phyloP scores from a whole-genome alignment of 2,888 invertebrate genomes.

The Synanthedon formicaeformis region DNA sequence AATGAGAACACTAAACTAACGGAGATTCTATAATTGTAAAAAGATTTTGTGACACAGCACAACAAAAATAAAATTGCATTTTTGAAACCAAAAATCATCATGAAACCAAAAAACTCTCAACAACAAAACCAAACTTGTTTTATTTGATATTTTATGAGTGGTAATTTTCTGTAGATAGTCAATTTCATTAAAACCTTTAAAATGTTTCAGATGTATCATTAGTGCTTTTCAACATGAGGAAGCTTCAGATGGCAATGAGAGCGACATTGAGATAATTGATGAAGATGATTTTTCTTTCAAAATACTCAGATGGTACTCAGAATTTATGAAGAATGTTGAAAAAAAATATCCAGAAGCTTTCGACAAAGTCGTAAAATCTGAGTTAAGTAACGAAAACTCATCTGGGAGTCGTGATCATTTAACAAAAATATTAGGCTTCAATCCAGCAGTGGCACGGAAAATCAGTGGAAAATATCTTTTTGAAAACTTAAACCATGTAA shows the following conservation, averaged over 20 bases:
- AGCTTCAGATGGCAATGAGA: constrained; percentile 34
- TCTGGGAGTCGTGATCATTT: constrained; percentile 38
- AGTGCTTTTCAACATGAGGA: constrained; percentile 28
- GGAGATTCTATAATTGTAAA: too few species aligned
- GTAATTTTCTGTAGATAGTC: too few species aligned
- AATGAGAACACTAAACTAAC: too few species aligned
- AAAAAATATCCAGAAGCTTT: constrained; percentile 78
- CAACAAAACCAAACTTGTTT: neutral
- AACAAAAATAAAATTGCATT: too few species aligned
- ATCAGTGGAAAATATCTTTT: constrained; percentile 69
- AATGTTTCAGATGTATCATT: constrained; percentile 53
- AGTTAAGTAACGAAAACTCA: constrained; percentile 48
- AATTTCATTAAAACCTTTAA: neutral
- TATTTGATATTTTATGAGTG: neutral
- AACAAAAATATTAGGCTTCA: constrained; percentile 60
- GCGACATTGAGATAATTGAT: constrained; percentile 59
- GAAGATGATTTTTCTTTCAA: constrained; percentile 37
- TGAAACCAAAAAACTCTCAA: too few species aligned
- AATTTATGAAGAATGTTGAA: constrained; percentile 73
- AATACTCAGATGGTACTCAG: constrained; percentile 64
- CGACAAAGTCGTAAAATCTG: constrained; percentile 74
- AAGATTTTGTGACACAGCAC: too few species aligned
- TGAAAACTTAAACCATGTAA: constrained; percentile 80
- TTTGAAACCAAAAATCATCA: too few species aligned
- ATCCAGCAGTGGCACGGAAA: constrained; percentile 66